These are phyloP conservation scores for Imbricaverruca yamaguchii DNA, from an alignment of 2,888 invertebrate genomes.

Conservation along the genomic window DNA sequence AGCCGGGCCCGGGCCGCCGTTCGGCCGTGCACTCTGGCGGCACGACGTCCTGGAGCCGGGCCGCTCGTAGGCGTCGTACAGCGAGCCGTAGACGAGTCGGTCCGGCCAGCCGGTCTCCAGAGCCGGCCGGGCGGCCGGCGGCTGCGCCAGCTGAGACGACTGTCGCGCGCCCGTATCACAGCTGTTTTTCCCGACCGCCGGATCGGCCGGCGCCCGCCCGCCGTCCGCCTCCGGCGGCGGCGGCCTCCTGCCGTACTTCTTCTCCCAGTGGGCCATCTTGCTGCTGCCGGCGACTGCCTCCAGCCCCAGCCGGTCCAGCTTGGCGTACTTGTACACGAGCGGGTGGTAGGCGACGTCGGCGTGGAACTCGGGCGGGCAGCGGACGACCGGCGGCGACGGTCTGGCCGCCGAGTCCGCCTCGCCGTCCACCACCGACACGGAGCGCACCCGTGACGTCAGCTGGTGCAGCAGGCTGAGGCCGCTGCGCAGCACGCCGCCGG, in stretches of 20 bases:
- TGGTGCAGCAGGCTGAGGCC: conserved; percentile 9
- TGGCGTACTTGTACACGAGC: conserved; percentile 18
- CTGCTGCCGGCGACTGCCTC: not conserved
- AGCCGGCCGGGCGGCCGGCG: not conserved
- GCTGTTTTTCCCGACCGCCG: too few species aligned
- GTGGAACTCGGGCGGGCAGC: conserved; percentile 4
- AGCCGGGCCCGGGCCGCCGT: not conserved
- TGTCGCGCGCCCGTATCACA: too few species aligned
- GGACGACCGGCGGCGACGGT: not conserved
- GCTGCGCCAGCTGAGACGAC: not conserved
- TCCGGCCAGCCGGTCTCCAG: not conserved
- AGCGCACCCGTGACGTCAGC: conserved; percentile 17
- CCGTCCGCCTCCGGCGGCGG: not conserved
- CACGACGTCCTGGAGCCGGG: not conserved
- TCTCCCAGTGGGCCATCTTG: conserved; percentile 10
- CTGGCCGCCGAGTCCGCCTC: not conserved
- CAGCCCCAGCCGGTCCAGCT: not conserved
- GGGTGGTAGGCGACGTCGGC: conserved; percentile 11
- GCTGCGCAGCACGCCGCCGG: not conserved
- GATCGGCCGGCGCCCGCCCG: too few species aligned
- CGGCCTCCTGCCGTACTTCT: conserved; percentile 7
- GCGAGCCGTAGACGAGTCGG: conserved; percentile 2
- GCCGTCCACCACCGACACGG: not conserved
- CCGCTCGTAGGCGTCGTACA: conserved; percentile 7
- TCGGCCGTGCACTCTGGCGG: not conserved